Conservation (phyloP, 2,888 invertebrate species). For the Acanthosepion pharaonis region DNA sequence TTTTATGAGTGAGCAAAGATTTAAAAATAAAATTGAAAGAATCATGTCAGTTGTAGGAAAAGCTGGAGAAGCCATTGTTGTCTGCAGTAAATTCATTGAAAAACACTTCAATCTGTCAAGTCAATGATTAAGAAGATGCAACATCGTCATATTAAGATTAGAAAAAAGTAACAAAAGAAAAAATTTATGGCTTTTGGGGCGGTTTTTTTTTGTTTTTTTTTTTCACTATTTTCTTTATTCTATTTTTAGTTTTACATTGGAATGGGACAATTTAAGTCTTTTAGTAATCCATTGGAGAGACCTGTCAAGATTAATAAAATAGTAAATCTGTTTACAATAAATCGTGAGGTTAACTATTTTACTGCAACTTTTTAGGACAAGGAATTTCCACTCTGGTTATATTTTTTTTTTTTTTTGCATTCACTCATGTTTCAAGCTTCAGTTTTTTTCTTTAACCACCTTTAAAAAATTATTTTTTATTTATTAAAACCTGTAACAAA, state of each 20-base stretch:
- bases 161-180: neutral
- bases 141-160: neutral
- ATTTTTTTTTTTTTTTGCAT: no score
- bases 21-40: neutral
- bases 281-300: no score
- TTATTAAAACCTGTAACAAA: no score
- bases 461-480: no score
- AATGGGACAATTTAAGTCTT: no score
- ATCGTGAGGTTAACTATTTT: no score
- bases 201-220: neutral
- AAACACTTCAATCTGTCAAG: neutral
- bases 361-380: no score
- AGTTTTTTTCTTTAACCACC: no score
- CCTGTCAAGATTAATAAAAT: no score
- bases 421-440: no score
- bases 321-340: no score
- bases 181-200: neutral
- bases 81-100: neutral
- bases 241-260: neutral
- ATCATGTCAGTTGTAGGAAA: neutral
- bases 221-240: neutral
- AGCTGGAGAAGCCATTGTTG: neutral
- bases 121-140: neutral
- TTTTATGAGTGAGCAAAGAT: neutral
- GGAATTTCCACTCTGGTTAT: no score